Evolutionary conservation across 1,140 invertebrate genomes (phyloP).

Genomic region (Caenorhabditis latens): DNA sequence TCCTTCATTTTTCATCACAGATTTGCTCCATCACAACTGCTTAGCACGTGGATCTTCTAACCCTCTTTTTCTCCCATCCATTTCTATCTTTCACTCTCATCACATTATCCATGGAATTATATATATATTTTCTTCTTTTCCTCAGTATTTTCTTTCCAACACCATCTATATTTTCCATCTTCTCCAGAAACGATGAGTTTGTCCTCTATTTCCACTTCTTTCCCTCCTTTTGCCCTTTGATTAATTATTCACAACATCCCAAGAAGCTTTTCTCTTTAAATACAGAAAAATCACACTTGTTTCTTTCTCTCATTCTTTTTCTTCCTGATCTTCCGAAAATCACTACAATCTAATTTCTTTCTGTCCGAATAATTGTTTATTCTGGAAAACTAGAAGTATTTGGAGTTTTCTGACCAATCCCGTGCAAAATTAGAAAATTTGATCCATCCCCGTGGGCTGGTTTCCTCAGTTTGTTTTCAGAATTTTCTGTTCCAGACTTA

Average conservation of each 20-base stretch:
- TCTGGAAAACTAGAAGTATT: too few species aligned
- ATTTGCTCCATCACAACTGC: conserved; percentile 26
- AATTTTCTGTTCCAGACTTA: too few species aligned
- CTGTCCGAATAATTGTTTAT: background rate
- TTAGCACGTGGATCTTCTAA: conserved; percentile 27
- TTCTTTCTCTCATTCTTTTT: background rate
- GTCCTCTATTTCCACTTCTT: background rate
- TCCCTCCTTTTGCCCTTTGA: background rate
- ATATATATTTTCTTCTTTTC: conserved; percentile 15
- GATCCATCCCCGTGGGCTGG: too few species aligned
- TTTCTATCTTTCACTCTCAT: conserved; percentile 30
- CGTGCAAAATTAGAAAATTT: too few species aligned
- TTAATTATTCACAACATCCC: conserved; percentile 20
- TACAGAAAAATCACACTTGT: background rate
- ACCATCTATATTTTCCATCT: conserved; percentile 18
- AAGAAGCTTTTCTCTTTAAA: background rate
- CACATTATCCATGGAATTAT: conserved; percentile 51
- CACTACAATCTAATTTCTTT: background rate
- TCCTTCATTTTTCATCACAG: conserved; percentile 20
- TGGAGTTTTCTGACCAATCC: too few species aligned
- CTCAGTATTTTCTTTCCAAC: background rate
- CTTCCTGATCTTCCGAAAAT: background rate
- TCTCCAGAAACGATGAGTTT: conserved; percentile 24
- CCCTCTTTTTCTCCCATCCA: conserved; percentile 14
- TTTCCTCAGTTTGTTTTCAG: too few species aligned